Evolutionary conservation across 2,113 vertebrate genomes (phyloP).

Genomic region (Thryonomys swinderianus): DNA sequence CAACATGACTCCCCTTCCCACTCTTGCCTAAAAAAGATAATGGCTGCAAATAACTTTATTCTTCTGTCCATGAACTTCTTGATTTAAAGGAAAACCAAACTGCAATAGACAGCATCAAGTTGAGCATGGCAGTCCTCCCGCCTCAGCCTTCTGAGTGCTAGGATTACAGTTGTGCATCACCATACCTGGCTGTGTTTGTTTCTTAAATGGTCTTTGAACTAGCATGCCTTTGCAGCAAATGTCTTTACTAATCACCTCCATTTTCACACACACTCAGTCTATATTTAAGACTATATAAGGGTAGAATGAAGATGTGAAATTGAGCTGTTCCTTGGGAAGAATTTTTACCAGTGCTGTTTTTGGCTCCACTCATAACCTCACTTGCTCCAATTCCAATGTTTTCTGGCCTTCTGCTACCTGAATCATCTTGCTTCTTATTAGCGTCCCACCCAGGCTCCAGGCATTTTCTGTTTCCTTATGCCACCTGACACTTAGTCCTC

Average conservation of each 20-base stretch:
- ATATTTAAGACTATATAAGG: neutral
- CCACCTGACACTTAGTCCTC: constrained; percentile 1
- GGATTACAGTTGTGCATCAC: neutral
- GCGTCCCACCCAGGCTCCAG: constrained; percentile 28
- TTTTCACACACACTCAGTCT: neutral
- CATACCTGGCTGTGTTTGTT: neutral
- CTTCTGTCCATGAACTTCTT: neutral
- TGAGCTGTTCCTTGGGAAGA: constrained; percentile 35
- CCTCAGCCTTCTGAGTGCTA: neutral
- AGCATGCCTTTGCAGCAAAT: neutral
- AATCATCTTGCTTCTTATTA: neutral
- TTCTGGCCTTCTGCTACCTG: neutral
- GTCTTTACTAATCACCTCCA: neutral
- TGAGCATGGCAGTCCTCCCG: neutral
- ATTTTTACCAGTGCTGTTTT: constrained; percentile 3
- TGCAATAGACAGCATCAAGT: neutral
- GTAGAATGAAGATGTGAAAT: neutral
- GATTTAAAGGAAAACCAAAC: neutral
- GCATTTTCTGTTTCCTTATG: neutral
- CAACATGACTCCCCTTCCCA: neutral
- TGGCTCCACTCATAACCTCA: neutral
- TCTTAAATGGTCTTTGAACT: neutral
- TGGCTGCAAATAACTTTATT: neutral
- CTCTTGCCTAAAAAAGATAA: neutral
- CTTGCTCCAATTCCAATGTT: neutral